These are phyloP conservation scores for Stratiomys singularior DNA, from an alignment of 2,888 invertebrate genomes.

Conservation along the genomic window DNA sequence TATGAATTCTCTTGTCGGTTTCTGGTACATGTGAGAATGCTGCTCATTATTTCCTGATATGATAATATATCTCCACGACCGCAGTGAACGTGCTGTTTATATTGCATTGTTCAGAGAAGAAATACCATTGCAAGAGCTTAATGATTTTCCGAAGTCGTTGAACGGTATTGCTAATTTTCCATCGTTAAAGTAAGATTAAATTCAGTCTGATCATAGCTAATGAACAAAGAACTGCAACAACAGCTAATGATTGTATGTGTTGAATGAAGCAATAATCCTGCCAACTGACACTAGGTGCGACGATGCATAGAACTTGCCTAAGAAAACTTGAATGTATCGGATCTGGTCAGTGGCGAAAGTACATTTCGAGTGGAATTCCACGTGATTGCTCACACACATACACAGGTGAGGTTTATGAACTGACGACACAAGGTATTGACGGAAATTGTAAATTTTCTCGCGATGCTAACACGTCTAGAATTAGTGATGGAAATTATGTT, in stretches of 20 bases:
- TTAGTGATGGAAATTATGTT: not conserved
- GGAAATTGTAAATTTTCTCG: not conserved
- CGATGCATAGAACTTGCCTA: constrained; percentile 1
- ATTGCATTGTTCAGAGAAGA: too few relatives aligned
- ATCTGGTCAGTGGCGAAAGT: not conserved
- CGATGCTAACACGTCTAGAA: not conserved
- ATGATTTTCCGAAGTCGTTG: not conserved
- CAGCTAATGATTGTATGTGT: not conserved
- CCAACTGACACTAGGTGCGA: not conserved
- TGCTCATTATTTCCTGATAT: too few relatives aligned
- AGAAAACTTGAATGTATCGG: not conserved
- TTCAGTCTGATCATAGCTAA: not conserved
- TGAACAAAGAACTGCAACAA: not conserved
- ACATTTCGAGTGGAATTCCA: not conserved
- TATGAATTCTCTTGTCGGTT: too few relatives aligned
- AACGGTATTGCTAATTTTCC: not conserved
- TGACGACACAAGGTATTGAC: not conserved
- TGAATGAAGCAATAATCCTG: not conserved
- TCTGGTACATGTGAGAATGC: too few relatives aligned
- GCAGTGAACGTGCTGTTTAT: too few relatives aligned
- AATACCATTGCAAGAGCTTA: not conserved
- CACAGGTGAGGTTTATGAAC: not conserved
- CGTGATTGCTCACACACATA: not conserved
- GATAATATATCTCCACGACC: too few relatives aligned
- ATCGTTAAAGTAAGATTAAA: not conserved